A percentile compares a stretch with the other conserved stretches of the same genome.
Conservation (phyloP, 92 coral and sea anemone species). For the Nematostella vectensis region DNA sequence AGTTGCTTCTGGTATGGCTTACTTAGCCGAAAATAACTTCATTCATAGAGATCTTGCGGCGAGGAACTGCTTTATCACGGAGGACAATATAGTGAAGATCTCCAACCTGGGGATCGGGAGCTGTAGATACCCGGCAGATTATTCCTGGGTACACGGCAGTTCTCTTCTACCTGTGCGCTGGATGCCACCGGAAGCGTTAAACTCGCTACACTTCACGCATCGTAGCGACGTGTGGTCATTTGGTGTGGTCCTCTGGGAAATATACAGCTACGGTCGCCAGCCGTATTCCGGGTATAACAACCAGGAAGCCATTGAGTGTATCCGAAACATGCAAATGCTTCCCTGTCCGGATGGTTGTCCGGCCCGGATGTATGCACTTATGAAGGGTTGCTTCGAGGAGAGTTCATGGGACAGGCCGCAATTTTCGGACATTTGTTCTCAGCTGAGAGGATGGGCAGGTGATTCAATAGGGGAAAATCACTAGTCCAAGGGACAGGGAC, state of each 20-base stretch:
- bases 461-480: constrained; percentile 67
- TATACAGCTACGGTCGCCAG: constrained; percentile 66
- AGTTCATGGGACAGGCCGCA: constrained; percentile 66
- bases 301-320: constrained; percentile 75
- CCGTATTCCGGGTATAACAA: constrained; percentile 70
- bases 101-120: constrained; percentile 92
- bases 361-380: constrained; percentile 67
- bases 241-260: constrained; percentile 90
- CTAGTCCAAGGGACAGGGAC: constrained; percentile 4
- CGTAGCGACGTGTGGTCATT: constrained; percentile 89
- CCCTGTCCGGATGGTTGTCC: constrained; percentile 88
- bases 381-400: constrained; percentile 88
- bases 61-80: constrained; percentile 78
- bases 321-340: constrained; percentile 56
- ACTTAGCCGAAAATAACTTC: constrained; percentile 68
- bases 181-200: constrained; percentile 99
- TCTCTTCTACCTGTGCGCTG: constrained; percentile 88
- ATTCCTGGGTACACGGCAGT: constrained; percentile 87
- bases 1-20: constrained; percentile 92
- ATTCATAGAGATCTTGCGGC: constrained; percentile 94
- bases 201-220: constrained; percentile 58
- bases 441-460: constrained; percentile 68
- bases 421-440: constrained; percentile 73
- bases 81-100: constrained; percentile 69
- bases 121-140: constrained; percentile 76